Base-by-base conservation (phyloP, 2,888 invertebrate genomes). In the Drosophila tripunctata region DNA sequence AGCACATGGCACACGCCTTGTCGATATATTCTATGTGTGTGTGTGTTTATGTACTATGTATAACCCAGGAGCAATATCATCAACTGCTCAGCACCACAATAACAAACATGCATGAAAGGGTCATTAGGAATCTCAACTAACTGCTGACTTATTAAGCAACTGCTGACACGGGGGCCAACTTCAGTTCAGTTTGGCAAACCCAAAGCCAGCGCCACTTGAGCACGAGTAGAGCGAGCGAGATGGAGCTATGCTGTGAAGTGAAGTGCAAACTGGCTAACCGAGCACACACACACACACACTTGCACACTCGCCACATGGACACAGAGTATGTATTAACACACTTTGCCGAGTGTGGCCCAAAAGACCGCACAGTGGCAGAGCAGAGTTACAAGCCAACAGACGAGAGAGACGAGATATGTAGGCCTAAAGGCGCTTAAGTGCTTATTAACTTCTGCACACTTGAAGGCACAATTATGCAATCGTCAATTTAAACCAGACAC, bases 391-490 rank as follows among this genome's bases (percentile, higher is more conserved):
- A 10, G 15, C 41, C 21, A n/a, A 43, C 21, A 22, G 33, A 8
- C 35, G 14, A 19, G 2, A n/a, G n/a, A n/a, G n/a, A n/a, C n/a
- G n/a, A n/a, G n/a, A n/a, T n/a, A 27, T 27, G 7, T 22, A 19
- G 43, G 60, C 50, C 71, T 71, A 43, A 22, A 41, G 77, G 67
- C 61, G 67, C 87, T 78, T 80, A 84, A 84, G 85, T 84, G 87
- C 81, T 80, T 84, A 84, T 81, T 81, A 87, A 87, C 81, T 87
- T 81, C 67, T 60, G 67, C 67, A 87, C 84, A 81, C 81, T 87
- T 72, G 69, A 84, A 75, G 73, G 85, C 87, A 58, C 84, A 87
- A 87, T 81, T 87, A 83, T 81, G 78, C 84, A 81, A 84, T 81
- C 84, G 87, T 87, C 87, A 81, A 87, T 81, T 81, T 87, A 84